A percentile compares a stretch with the other conserved stretches of the same genome.
Conservation (phyloP, 1,140 invertebrate genomes). For the Copidosoma floridanum region DNA sequence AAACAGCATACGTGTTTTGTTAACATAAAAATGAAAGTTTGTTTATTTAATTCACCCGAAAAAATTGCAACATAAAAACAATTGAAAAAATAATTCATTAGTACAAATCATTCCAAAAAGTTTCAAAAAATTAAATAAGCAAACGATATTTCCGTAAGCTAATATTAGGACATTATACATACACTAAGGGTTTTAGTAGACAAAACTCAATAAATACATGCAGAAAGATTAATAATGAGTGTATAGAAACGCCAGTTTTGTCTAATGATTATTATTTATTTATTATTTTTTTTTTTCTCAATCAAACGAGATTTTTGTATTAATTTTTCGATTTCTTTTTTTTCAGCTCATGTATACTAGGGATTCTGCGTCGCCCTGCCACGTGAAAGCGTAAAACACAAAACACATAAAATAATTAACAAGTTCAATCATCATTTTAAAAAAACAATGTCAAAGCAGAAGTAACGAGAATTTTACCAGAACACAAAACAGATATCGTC, state of each 20-base stretch:
- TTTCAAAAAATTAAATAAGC: too few species aligned
- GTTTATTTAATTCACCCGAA: too few species aligned
- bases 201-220: too few species aligned
- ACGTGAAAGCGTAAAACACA: conserved; percentile 38
- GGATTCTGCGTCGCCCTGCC: conserved; percentile 40
- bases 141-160: too few species aligned
- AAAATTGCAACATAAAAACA: too few species aligned
- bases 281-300: not conserved
- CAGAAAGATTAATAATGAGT: too few species aligned
- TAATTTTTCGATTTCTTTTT: conserved; percentile 38
- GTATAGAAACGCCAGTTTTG: conserved; percentile 11
- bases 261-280: not conserved
- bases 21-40: too few species aligned
- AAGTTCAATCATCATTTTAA: conserved; percentile 29
- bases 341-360: conserved; percentile 52
- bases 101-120: too few species aligned
- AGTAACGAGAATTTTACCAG: conserved; percentile 34
- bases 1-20: too few species aligned
- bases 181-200: too few species aligned
- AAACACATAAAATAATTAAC: conserved; percentile 15
- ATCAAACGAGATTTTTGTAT: conserved; percentile 8
- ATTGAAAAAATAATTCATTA: too few species aligned
- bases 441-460: conserved; percentile 32
- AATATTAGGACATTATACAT: too few species aligned
- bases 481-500: conserved; percentile 33